phyloP scores from a whole-genome alignment of 2,888 invertebrate genomes.

The Xanthia icteritia region DNA sequence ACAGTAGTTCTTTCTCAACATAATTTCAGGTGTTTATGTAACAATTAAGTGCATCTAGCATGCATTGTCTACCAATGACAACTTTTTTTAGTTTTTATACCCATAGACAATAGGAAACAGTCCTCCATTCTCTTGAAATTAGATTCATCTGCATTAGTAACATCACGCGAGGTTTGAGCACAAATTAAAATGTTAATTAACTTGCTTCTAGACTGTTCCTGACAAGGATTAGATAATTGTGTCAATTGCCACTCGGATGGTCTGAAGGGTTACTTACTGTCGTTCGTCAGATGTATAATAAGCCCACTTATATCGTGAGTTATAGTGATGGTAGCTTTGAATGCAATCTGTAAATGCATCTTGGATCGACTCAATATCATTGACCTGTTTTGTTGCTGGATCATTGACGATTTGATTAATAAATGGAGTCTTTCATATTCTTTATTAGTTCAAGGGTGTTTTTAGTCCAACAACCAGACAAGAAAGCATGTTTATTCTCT shows the following conservation, averaged over 20 bases:
- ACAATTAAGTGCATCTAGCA: conserved; percentile 38
- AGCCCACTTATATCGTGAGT: conserved; percentile 21
- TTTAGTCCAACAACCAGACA: not conserved
- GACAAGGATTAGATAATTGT: conserved; percentile 34
- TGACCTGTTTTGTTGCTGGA: conserved; percentile 26
- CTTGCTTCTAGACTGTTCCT: conserved; percentile 41
- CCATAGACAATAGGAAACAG: conserved; percentile 29
- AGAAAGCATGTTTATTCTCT: not conserved
- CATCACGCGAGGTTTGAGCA: conserved; percentile 27
- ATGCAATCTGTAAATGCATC: conserved; percentile 29
- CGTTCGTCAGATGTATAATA: not conserved
- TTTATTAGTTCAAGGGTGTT: conserved; percentile 24
- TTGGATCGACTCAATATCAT: conserved; percentile 18
- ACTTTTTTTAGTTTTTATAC: conserved; percentile 40
- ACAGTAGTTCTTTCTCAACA: conserved; percentile 5
- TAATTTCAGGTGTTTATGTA: conserved; percentile 40
- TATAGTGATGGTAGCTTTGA: conserved; percentile 3
- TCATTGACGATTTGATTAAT: conserved; percentile 20
- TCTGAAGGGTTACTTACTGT: conserved; percentile 6
- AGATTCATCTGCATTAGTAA: conserved; percentile 24
- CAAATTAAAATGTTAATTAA: conserved; percentile 45
- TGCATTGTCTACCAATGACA: conserved; percentile 35
- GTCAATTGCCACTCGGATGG: conserved; percentile 45
- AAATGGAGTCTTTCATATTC: not conserved
- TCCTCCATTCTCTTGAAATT: conserved; percentile 21